Conservation (phyloP, 2,888 invertebrate species). For the Tortrix viridana region DNA sequence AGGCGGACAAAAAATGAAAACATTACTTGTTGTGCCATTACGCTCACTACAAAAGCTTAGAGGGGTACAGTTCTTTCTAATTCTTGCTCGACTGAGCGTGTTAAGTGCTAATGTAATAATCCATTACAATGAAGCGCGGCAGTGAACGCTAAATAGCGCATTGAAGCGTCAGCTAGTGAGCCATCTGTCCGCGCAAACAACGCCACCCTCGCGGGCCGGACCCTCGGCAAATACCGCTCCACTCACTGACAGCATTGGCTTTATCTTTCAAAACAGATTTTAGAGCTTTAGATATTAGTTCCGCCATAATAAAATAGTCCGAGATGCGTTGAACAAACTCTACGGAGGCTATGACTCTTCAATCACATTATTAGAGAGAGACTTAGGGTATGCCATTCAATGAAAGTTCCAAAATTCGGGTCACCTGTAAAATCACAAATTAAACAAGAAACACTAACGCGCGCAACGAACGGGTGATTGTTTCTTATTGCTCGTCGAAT, state of each 20-base stretch:
- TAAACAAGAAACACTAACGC: slow-evolving; percentile 40
- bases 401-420: neutral
- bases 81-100: slow-evolving; percentile 78
- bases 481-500: slow-evolving; percentile 54
- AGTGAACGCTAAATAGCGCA: slow-evolving; percentile 82
- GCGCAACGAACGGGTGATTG: slow-evolving; percentile 53
- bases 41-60: slow-evolving; percentile 64
- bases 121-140: slow-evolving; percentile 81
- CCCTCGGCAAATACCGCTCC: slow-evolving; percentile 79
- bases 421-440: slow-evolving; percentile 16
- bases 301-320: no score
- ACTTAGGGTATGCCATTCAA: neutral
- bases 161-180: slow-evolving; percentile 70
- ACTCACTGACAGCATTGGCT: slow-evolving; percentile 54
- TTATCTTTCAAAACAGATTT: slow-evolving; percentile 48
- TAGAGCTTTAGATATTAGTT: neutral
- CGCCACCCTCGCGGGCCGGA: slow-evolving; percentile 64
- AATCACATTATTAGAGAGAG: neutral
- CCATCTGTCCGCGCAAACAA: slow-evolving; percentile 82
- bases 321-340: no score
- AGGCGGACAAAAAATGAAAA: slow-evolving; percentile 58
- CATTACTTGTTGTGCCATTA: slow-evolving; percentile 68
- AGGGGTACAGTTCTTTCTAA: slow-evolving; percentile 66
- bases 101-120: slow-evolving; percentile 84
- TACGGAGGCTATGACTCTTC: neutral